Conservation (phyloP, 2,797 vertebrate species). For the Otolemur crassicaudatus region DNA sequence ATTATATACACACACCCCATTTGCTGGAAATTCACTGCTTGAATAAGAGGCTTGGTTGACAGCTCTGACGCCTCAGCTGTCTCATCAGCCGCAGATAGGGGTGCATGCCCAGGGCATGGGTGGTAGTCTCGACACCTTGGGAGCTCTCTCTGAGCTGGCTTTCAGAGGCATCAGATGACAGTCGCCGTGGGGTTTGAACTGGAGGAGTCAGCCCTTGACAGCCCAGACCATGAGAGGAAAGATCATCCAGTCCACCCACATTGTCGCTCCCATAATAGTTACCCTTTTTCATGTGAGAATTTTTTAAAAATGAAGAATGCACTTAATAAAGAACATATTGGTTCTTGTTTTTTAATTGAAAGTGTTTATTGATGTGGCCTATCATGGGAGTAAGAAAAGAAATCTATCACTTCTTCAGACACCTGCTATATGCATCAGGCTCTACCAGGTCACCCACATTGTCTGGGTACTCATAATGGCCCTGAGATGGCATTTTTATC, state of each 20-base stretch:
- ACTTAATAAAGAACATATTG: rapidly evolving
- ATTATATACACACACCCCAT: slow-evolving; percentile 78
- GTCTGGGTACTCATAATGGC: background rate
- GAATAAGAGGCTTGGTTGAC: slow-evolving; percentile 12
- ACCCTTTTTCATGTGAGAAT: background rate
- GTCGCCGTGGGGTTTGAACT: rapidly evolving
- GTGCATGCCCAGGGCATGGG: slow-evolving; percentile 1
- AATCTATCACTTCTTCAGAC: background rate
- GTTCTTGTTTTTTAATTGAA: background rate
- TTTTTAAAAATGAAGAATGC: rapidly evolving
- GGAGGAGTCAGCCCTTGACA: background rate
- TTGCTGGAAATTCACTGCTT: background rate
- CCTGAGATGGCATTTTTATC: background rate
- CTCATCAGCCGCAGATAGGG: background rate
- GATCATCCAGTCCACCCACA: rapidly evolving
- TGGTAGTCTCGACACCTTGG: background rate
- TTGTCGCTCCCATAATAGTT: rapidly evolving
- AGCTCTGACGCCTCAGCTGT: slow-evolving; percentile 25
- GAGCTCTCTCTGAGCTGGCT: background rate
- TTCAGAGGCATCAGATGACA: background rate
- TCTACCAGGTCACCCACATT: no score
- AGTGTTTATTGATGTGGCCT: background rate
- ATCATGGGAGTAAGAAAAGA: rapidly evolving
- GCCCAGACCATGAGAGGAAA: background rate
- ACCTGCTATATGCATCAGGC: no score